phyloP scores from a whole-genome alignment of 2,113 vertebrate genomes.

The Gobio gobio region DNA sequence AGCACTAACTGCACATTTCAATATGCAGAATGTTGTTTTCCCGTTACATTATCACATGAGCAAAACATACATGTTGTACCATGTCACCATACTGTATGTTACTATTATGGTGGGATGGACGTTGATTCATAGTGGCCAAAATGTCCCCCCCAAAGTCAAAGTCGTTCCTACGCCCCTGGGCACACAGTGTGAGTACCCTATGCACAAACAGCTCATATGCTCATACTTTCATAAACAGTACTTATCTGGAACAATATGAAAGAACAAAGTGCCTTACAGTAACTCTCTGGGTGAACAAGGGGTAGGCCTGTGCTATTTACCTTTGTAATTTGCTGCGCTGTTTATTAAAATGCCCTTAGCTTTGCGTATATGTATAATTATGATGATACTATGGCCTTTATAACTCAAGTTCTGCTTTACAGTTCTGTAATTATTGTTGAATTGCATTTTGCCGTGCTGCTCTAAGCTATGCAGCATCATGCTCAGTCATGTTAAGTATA shows the following conservation, averaged over 20 bases:
- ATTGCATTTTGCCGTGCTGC: conserved; percentile 13
- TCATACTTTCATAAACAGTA: not conserved
- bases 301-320: not conserved
- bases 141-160: too few species aligned
- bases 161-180: too few species aligned
- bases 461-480: not conserved
- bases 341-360: not conserved
- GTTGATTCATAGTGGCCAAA: too few species aligned
- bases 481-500: not conserved
- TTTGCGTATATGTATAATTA: not conserved
- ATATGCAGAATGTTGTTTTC: too few species aligned
- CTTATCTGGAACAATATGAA: not conserved
- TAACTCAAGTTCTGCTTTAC: conserved; percentile 17
- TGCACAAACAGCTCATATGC: not conserved
- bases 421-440: conserved; percentile 21
- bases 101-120: too few species aligned
- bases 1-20: too few species aligned
- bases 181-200: not conserved
- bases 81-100: too few species aligned
- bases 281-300: not conserved
- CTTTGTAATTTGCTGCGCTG: not conserved
- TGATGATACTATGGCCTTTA: not conserved
- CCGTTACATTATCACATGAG: too few species aligned
- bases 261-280: not conserved
- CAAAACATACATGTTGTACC: too few species aligned